Evolutionary conservation across 2,797 vertebrate genomes (phyloP).

Genomic region (Sebastolobus altivelis): DNA sequence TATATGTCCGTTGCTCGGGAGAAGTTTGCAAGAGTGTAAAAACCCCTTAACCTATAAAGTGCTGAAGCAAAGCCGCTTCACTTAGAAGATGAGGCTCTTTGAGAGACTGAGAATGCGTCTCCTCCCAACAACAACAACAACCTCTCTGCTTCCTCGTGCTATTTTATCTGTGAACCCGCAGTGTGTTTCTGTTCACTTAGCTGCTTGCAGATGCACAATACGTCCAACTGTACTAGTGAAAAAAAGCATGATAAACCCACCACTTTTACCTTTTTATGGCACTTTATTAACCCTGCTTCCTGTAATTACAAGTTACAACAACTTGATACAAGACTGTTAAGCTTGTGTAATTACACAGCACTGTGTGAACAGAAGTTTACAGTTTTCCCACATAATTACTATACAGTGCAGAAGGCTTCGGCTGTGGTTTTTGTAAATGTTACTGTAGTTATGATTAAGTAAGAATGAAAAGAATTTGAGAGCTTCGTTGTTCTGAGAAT

Average conservation of each 20-base stretch:
- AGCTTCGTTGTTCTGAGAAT: background rate
- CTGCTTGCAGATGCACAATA: background rate
- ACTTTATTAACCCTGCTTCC: background rate
- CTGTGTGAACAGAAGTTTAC: background rate
- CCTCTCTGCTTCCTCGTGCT: background rate
- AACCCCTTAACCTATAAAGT: constrained; percentile 23
- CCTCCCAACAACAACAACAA: background rate
- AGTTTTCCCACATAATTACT: constrained; percentile 18
- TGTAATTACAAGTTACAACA: constrained; percentile 1
- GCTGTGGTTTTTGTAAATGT: background rate
- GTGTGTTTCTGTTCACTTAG: constrained; percentile 13
- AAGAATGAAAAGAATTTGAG: background rate
- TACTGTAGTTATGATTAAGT: background rate
- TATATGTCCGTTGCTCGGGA: constrained; percentile 13
- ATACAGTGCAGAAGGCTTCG: background rate
- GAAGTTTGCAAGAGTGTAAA: constrained; percentile 28
- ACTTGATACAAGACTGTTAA: background rate
- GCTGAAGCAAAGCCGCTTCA: constrained; percentile 18
- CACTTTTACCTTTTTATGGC: background rate
- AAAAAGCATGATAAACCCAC: background rate
- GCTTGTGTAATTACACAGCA: background rate
- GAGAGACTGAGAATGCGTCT: constrained; percentile 14
- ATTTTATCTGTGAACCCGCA: background rate
- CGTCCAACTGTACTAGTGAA: background rate
- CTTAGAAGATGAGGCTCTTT: constrained; percentile 51